Base-by-base conservation (phyloP, 2,888 invertebrate species). In the Exocentrus adspersus region DNA sequence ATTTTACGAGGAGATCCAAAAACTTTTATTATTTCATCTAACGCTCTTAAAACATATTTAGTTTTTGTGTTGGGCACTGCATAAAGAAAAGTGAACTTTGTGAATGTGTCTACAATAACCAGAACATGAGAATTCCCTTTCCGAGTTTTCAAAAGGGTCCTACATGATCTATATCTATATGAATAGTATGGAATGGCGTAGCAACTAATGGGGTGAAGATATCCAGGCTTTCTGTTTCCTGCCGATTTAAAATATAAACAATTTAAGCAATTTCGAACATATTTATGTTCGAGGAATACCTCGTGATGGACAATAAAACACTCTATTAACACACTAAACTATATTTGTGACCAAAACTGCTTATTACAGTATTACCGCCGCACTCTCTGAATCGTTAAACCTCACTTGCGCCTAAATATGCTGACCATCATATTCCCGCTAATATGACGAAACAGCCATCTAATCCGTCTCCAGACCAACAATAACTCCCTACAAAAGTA, bases 1-100 rank as follows among this genome's bases (percentile, higher is more conserved):
- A 46, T 20, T 4, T 58, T 24, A 14, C 30, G 2, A 12, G 62
- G 57, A 1, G 57, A 32, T 10, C 46, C 46, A 19, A 46, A 46
- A 14, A n/a, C 12, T 19, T 46, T 46, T 2, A 46, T 46, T n/a
- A 46, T 5, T 2, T 46, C 46, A 2, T 4, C 21, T n/a, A 19
- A 5, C 2, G 46, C 19, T 3, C 21, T 9, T 6, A 46, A 5
- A 9, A 37, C 37, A 12, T 37, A 37, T 37, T 12, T 37, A 3
- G 37, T n/a, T 37, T 10, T 37, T 2, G 37, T 37, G n/a, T 37
- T 12, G 2, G 2, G 37, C n/a, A n/a, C n/a, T n/a, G n/a, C n/a
- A n/a, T 37, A n/a, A 10, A 37, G 5, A 5, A 37, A 37, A 5
- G n/a, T 12, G 9, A n/a, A 37, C 16, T 42, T 42, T 17, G 42